Percentiles rank a stretch among this genome's conserved stretches.
phyloP scores from a whole-genome alignment of 2,888 invertebrate species.

The Athripsodes cinereus region DNA sequence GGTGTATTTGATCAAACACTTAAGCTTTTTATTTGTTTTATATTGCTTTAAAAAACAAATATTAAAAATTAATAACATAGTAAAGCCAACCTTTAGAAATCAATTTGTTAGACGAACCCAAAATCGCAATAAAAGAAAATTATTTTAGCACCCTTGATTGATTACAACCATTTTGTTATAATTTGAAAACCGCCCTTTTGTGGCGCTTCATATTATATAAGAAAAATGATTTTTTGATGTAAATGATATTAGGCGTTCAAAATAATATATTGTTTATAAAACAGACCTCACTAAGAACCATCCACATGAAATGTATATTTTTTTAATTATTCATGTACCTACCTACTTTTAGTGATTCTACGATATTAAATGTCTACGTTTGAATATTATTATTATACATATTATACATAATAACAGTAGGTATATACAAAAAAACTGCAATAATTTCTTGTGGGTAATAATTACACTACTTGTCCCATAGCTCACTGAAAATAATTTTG shows the following conservation, averaged over 20 bases:
- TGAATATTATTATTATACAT: too few species aligned
- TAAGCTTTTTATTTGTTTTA: neutral
- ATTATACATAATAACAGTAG: too few species aligned
- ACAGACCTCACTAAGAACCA: too few species aligned
- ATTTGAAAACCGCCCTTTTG: conserved; percentile 14
- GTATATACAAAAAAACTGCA: too few species aligned
- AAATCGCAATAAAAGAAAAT: neutral
- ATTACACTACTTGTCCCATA: too few species aligned
- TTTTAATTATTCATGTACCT: too few species aligned
- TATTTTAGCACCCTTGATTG: conserved; percentile 2
- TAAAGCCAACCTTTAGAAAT: neutral
- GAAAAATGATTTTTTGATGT: neutral
- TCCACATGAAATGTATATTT: too few species aligned
- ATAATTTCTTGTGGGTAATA: too few species aligned
- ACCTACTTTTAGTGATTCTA: too few species aligned
- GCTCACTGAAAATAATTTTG: too few species aligned
- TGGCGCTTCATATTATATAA: conserved; percentile 2
- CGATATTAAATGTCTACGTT: too few species aligned
- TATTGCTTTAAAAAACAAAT: neutral
- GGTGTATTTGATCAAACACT: neutral
- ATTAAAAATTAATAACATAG: neutral
- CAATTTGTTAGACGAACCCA: neutral
- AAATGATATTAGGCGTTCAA: neutral
- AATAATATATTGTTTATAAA: neutral
- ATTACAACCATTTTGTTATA: conserved; percentile 3